phyloP scores from a whole-genome alignment of 2,113 vertebrate genomes.

The Nothobranchius furzeri region DNA sequence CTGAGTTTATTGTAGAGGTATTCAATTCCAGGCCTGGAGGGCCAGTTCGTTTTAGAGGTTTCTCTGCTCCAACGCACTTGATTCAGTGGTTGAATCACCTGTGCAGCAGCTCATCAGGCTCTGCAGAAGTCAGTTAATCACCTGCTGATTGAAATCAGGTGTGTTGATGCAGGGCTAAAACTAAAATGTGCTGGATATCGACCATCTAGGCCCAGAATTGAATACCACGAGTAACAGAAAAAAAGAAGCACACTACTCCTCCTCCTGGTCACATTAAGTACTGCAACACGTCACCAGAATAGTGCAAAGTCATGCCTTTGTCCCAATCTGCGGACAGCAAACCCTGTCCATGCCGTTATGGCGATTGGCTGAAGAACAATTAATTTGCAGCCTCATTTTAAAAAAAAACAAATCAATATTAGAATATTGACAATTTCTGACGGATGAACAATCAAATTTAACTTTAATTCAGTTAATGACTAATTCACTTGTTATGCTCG shows the following conservation, averaged over 20 bases:
- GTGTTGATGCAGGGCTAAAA: too few species aligned
- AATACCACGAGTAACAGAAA: too few species aligned
- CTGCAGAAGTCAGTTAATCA: too few species aligned
- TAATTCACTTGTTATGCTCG: neutral
- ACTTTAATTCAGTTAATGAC: neutral
- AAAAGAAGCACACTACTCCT: neutral
- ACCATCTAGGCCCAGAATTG: too few species aligned
- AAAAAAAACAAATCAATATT: neutral
- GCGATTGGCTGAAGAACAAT: neutral
- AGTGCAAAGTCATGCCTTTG: constrained; percentile 1
- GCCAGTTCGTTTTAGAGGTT: too few species aligned
- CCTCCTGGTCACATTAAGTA: constrained; percentile 20
- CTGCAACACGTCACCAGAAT: constrained; percentile 6
- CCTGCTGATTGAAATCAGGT: too few species aligned
- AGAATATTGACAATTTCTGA: neutral
- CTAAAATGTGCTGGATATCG: too few species aligned
- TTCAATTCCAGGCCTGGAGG: too few species aligned
- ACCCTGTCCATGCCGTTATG: neutral
- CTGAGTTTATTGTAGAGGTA: neutral
- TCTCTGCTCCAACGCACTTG: too few species aligned
- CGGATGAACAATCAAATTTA: neutral
- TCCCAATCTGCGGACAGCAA: neutral
- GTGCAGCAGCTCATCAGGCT: too few species aligned
- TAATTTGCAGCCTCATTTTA: neutral
- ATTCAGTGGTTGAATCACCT: too few species aligned